These are phyloP conservation scores for Sebastolobus alascanus DNA, from an alignment of 2,797 vertebrate genomes.

Conservation along the genomic window DNA sequence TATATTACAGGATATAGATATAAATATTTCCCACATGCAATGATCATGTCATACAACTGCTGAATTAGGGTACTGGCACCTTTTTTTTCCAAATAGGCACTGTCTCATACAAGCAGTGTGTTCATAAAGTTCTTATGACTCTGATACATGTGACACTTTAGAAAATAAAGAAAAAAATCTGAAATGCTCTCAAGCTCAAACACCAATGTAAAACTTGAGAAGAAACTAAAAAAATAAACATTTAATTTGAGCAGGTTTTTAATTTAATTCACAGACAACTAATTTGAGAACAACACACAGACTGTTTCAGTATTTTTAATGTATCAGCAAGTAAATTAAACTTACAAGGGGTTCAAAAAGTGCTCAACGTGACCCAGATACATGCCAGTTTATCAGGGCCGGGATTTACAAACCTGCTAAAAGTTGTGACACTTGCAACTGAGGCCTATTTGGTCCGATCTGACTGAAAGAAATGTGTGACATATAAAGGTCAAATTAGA, in stretches of 20 bases:
- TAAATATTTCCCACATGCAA: too few species aligned
- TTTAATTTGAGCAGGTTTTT: background rate
- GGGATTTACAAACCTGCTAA: background rate
- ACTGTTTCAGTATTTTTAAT: background rate
- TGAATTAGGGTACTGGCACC: too few species aligned
- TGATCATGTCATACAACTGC: too few species aligned
- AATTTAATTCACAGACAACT: background rate
- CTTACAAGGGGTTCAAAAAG: background rate
- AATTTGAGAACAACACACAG: background rate
- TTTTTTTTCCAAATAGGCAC: too few species aligned
- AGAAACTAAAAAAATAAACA: background rate
- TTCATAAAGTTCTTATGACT: constrained; percentile 31
- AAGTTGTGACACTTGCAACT: constrained; percentile 23
- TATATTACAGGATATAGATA: too few species aligned
- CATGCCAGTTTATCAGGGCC: background rate
- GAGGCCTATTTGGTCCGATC: constrained; percentile 3
- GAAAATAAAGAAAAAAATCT: background rate
- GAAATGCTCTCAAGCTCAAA: background rate
- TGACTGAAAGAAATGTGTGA: background rate
- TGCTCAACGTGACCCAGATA: background rate
- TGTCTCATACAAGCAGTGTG: constrained; percentile 17
- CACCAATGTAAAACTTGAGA: background rate
- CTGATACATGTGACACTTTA: background rate
- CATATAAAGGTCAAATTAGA: constrained; percentile 36
- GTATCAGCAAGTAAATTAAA: background rate